phyloP scores from a whole-genome alignment of 1,140 invertebrate species.

The Camponotus floridanus region DNA sequence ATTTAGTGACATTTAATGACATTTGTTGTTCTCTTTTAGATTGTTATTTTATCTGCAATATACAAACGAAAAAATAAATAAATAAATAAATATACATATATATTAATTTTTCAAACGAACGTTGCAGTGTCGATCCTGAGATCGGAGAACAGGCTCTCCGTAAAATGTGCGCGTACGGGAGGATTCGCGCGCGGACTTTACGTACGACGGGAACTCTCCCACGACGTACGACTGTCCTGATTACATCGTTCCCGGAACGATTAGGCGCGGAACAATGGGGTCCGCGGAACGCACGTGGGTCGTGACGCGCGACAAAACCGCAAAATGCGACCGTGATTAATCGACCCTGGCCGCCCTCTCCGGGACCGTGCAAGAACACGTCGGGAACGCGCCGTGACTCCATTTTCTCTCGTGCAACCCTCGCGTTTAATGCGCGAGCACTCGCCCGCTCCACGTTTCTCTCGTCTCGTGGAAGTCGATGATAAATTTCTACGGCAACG shows the following conservation, averaged over 20 bases:
- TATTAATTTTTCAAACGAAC: background rate
- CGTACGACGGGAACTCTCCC: constrained; percentile 66
- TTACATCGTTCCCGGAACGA: constrained; percentile 73
- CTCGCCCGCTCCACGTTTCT: constrained; percentile 34
- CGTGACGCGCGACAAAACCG: constrained; percentile 76
- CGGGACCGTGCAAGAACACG: constrained; percentile 38
- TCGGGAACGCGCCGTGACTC: constrained; percentile 51
- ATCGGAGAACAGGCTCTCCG: background rate
- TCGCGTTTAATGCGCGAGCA: constrained; percentile 50
- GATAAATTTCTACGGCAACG: constrained; percentile 63
- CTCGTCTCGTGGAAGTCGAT: constrained; percentile 48
- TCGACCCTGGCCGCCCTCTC: constrained; percentile 63
- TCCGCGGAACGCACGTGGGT: constrained; percentile 74
- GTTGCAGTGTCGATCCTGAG: background rate
- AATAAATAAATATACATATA: too few species aligned
- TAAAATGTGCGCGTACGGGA: constrained; percentile 16
- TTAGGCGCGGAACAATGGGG: constrained; percentile 73
- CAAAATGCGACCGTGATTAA: constrained; percentile 77
- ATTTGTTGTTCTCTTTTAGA: too few species aligned
- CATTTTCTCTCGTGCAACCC: constrained; percentile 46
- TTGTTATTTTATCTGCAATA: too few species aligned
- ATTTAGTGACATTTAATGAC: too few species aligned
- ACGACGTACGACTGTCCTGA: constrained; percentile 69
- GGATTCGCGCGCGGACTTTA: constrained; percentile 25
- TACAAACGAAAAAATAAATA: too few species aligned